These are phyloP conservation scores for Hermaeophaga mercurialis DNA, from an alignment of 2,888 invertebrate genomes.

Conservation along the genomic window DNA sequence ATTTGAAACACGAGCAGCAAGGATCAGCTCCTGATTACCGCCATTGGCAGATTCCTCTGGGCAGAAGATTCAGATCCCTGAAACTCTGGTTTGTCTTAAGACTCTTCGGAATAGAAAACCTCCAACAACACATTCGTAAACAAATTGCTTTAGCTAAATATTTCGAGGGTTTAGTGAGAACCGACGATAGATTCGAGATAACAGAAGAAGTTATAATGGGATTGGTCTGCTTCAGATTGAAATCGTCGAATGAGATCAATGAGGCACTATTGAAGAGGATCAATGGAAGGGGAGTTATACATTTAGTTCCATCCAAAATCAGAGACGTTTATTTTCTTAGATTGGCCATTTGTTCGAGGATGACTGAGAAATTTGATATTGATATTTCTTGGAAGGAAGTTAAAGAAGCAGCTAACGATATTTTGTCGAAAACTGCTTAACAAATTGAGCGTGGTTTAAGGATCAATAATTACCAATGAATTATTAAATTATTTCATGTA, in stretches of 20 bases:
- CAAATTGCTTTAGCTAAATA: slow-evolving; percentile 86
- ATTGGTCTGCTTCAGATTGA: slow-evolving; percentile 93
- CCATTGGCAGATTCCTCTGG: slow-evolving; percentile 97
- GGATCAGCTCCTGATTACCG: slow-evolving; percentile 91
- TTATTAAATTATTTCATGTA: slow-evolving; percentile 3
- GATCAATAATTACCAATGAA: not conserved
- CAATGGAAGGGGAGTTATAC: slow-evolving; percentile 89
- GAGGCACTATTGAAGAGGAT: slow-evolving; percentile 81
- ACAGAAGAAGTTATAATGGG: slow-evolving; percentile 90
- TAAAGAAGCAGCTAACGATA: slow-evolving; percentile 72
- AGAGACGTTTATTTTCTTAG: slow-evolving; percentile 83
- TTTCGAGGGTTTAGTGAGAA: slow-evolving; percentile 78
- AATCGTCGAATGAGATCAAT: slow-evolving; percentile 82
- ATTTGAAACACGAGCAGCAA: slow-evolving; percentile 92
- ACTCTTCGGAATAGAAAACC: slow-evolving; percentile 84
- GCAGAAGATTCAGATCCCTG: slow-evolving; percentile 88
- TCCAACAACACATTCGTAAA: slow-evolving; percentile 84
- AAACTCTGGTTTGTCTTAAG: slow-evolving; percentile 96
- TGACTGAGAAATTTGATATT: slow-evolving; percentile 80
- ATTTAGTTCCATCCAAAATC: slow-evolving; percentile 90
- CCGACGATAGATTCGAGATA: slow-evolving; percentile 87
- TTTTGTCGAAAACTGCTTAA: slow-evolving; percentile 55
- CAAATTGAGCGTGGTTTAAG: not conserved
- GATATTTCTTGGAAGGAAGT: slow-evolving; percentile 87
- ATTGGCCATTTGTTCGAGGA: slow-evolving; percentile 88